Base-by-base conservation (phyloP, 2,113 vertebrate species). In the Anolis carolinensis region DNA sequence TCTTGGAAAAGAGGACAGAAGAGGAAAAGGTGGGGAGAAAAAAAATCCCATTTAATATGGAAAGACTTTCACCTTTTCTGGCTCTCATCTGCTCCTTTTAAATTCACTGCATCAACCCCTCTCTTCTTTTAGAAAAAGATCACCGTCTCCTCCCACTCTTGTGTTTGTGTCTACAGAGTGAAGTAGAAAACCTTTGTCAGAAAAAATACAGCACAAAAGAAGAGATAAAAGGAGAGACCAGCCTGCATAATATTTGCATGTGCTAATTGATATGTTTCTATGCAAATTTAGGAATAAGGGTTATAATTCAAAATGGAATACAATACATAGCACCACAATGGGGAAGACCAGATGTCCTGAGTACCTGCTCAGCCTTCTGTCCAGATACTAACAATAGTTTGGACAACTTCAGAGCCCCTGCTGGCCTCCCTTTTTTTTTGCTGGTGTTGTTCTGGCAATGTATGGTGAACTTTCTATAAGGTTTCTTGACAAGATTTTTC, bases 21-120 rank as follows among this genome's bases (percentile, higher is more conserved):
- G 85, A 90, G 27, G n/a, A 90, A 83, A 92, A 81, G 82, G 52
- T 90, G 65, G 81, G 44, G 62, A 91, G 90, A 93, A 73, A 92
- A 95, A 84, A 16, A 89, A 89, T 67, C 89, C 88, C 86, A 25
- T 70, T 88, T 88, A 92, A 93, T 30, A 92, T 86, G 34, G 92
- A 89, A 91, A 80, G 21, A 18, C 7, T 52, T 10, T 81, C 34
- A 77, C 48, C 13, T 23, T 81, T 86, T 44, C 7, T 44, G 52
- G 27, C 67, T 23, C 0, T 78, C 18, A 82, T 20, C 63, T 87
- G 73, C 72, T 79, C 80, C 48, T 36, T 59, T 83, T 50, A 88
- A 82, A 91, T 87, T 82, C 88, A 68, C 8, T 86, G 80, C 84
- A 86, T 75, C 23, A 18, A 86, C 39, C 52, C 39, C 55, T 39